Percentiles rank a stretch among this genome's conserved stretches.
These are phyloP conservation scores for Drosophila rufa DNA, from an alignment of 1,140 invertebrate species.

Conservation along the genomic window DNA sequence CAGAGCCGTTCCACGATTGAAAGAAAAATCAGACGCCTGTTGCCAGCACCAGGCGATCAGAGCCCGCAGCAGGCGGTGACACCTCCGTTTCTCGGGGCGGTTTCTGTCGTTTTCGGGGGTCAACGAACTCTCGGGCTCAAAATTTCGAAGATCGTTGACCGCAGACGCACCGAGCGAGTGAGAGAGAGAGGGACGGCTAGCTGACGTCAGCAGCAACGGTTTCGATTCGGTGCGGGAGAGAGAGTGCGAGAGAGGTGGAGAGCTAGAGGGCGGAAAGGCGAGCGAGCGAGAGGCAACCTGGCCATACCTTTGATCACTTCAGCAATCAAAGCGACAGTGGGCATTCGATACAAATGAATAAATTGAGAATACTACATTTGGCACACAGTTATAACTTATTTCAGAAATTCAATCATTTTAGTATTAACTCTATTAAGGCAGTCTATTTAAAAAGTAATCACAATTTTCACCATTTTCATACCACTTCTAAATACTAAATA, in stretches of 20 bases:
- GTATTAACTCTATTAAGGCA: too few relatives aligned
- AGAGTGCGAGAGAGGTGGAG: not conserved
- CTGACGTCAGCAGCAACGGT: not conserved
- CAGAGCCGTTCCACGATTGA: constrained; percentile 46
- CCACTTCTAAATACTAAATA: too few relatives aligned
- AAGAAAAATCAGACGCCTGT: constrained; percentile 77
- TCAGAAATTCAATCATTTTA: too few relatives aligned
- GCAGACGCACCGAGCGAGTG: not conserved
- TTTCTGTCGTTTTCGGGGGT: constrained; percentile 61
- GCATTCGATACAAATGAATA: not conserved
- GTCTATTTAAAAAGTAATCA: too few relatives aligned
- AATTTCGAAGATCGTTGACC: constrained; percentile 71
- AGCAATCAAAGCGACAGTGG: constrained; percentile 22
- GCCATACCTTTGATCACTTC: constrained; percentile 22
- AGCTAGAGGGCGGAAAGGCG: too few relatives aligned
- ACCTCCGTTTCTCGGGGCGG: constrained; percentile 8
- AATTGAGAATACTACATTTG: not conserved
- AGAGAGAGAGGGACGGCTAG: constrained; percentile 3
- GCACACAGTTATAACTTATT: too few relatives aligned
- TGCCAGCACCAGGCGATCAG: constrained; percentile 56
- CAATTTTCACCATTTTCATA: too few relatives aligned
- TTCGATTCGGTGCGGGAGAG: not conserved
- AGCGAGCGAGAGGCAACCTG: constrained; percentile 1
- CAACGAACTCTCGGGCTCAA: constrained; percentile 50
- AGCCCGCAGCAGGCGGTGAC: not conserved